Base-by-base conservation (phyloP, 2,888 invertebrate genomes). In the Chaitophorus viminalis region DNA sequence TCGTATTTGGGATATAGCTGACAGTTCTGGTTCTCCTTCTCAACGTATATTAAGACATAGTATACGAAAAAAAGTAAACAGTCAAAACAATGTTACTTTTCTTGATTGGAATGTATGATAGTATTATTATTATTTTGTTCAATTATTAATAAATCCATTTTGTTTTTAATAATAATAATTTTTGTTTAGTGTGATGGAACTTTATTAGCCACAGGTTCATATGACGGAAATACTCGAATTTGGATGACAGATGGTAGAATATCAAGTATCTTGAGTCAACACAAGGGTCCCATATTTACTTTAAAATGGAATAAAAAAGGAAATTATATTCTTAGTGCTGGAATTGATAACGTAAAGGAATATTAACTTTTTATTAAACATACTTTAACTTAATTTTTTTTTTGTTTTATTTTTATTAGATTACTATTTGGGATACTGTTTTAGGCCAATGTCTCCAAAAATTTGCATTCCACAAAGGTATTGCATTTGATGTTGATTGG, bases 401-500 rank as follows among this genome's bases (percentile, higher is more conserved):
- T 60, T 74, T 74, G 74, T 79, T 87, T 31, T 36, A 25, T 78
- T n/a, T 68, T 33, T 84, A 29, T 54, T 81, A 96, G 96, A 99
- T 99, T 8, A 99, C 99, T 68, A 99, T 99, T 90, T 99, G 99
- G 99, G 99, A 99, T 93, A 98, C 99, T 52, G 96, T 96, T 81
- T 97, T 98, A 90, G 99, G 99, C 0, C 96, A 97, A 91, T 98
- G 98, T 91, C 98, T 98, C n/a, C 99, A 99, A 91, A 99, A 99
- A 92, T 99, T 99, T 92, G 97, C 98, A 90, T 99, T 99, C 92
- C 99, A 99, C 92, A 95, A 95, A 90, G 99, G 99, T 1, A 99
- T 99, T 82, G 99, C 99, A 25, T 93, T 99, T 89, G 99, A 99
- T 92, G 99, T 99, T 46, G 99, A 99, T 91, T 99, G 99, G 99